phyloP scores from a whole-genome alignment of 2,113 vertebrate genomes.

The Sinocyclocheilus grahami region DNA sequence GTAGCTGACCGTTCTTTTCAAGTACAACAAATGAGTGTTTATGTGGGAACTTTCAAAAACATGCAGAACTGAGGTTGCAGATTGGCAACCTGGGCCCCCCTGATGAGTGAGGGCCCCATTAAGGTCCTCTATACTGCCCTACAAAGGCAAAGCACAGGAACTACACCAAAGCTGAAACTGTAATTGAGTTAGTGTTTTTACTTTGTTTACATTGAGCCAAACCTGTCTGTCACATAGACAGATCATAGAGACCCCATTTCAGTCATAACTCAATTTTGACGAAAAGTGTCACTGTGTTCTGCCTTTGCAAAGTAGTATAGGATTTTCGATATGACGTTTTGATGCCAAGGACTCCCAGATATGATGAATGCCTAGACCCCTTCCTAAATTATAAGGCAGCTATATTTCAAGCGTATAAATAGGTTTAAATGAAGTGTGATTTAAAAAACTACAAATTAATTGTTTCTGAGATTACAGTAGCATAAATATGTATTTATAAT shows the following conservation, averaged over 20 bases:
- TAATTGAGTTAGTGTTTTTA: background rate
- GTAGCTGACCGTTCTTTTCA: background rate
- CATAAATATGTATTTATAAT: too few relatives aligned
- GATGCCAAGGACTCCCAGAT: background rate
- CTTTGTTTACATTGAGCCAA: too few relatives aligned
- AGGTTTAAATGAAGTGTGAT: background rate
- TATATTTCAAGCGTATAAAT: background rate
- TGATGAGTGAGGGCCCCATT: too few relatives aligned
- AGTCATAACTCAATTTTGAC: background rate
- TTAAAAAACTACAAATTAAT: background rate
- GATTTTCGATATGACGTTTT: background rate
- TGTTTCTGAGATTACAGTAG: background rate
- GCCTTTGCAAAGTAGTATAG: background rate
- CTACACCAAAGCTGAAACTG: background rate
- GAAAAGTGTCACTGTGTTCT: background rate
- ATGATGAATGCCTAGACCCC: background rate
- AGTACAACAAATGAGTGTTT: slow-evolving; percentile 11
- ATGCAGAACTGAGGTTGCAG: background rate
- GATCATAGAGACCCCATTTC: background rate
- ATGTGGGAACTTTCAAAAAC: slow-evolving; percentile 5
- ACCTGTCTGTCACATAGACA: background rate
- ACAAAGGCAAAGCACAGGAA: background rate
- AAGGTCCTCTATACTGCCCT: background rate
- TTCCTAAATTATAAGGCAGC: background rate
- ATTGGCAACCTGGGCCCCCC: background rate